A percentile compares a stretch with the other conserved stretches of the same genome.
phyloP scores from a whole-genome alignment of 2,888 invertebrate species.

The Chelonus formosanus region DNA sequence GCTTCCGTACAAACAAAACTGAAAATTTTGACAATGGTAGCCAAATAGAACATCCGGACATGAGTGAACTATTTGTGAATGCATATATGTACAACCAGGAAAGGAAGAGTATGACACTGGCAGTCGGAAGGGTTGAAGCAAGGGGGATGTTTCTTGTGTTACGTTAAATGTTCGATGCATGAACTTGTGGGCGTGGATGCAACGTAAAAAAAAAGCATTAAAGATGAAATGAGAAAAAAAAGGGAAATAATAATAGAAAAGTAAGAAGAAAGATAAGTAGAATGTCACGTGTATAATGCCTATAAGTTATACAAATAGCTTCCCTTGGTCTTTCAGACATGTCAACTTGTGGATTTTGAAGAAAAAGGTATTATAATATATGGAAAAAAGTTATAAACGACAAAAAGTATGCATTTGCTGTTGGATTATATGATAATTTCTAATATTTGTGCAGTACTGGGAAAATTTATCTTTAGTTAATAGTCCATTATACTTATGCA shows the following conservation, averaged over 20 bases:
- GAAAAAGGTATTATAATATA: slow-evolving; percentile 30
- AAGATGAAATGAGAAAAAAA: slow-evolving; percentile 21
- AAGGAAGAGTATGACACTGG: background rate
- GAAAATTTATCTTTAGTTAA: no score
- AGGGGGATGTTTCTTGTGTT: background rate
- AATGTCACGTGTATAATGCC: slow-evolving; percentile 44
- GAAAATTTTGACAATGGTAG: no score
- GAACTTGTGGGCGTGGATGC: slow-evolving; percentile 43
- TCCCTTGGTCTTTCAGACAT: slow-evolving; percentile 38
- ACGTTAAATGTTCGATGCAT: slow-evolving; percentile 22
- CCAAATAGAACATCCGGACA: background rate
- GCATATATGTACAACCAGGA: background rate
- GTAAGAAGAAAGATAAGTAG: no score
- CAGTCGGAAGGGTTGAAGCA: slow-evolving; percentile 12
- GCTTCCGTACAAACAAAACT: no score
- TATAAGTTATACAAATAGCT: slow-evolving; percentile 53
- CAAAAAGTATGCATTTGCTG: background rate
- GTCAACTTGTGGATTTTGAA: slow-evolving; percentile 21
- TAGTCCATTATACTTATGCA: no score
- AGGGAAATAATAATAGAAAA: slow-evolving; percentile 4
- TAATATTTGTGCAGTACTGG: no score
- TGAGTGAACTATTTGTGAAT: background rate
- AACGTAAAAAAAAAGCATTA: slow-evolving; percentile 2
- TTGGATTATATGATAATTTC: no score
- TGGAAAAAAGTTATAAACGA: slow-evolving; percentile 17